These are phyloP conservation scores for Stomorhina lunata DNA, from an alignment of 2,888 invertebrate genomes.

Conservation along the genomic window DNA sequence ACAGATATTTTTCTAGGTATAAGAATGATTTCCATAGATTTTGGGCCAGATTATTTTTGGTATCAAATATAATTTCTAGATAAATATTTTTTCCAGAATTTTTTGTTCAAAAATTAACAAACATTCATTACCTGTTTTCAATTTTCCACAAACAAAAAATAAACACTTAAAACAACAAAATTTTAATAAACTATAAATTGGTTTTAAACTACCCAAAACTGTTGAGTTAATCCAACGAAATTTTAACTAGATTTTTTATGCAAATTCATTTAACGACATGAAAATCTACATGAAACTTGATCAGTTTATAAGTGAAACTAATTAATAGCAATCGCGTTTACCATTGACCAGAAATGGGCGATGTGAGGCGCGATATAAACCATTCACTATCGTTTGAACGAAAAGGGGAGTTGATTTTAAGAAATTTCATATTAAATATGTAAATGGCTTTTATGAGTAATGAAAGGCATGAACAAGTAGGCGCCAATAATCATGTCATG, in stretches of 20 bases:
- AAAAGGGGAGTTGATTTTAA: neutral
- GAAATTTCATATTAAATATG: too few species aligned
- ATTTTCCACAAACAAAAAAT: too few species aligned
- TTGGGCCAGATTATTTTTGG: too few species aligned
- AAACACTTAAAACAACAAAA: too few species aligned
- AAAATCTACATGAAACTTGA: constrained; percentile 28
- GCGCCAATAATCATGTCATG: constrained; percentile 52
- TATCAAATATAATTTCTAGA: too few species aligned
- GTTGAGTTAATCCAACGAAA: neutral
- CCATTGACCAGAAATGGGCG: neutral
- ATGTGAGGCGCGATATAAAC: neutral
- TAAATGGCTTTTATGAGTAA: neutral
- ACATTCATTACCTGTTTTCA: too few species aligned
- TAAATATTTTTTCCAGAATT: too few species aligned
- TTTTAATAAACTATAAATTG: constrained; percentile 27
- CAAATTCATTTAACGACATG: constrained; percentile 16
- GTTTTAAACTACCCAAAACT: constrained; percentile 30
- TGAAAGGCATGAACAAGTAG: constrained; percentile 7
- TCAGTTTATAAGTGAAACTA: constrained; percentile 38
- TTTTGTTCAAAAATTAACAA: too few species aligned
- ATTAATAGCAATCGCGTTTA: constrained; percentile 37
- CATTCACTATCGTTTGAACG: neutral
- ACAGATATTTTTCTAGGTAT: too few species aligned
- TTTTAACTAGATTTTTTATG: constrained; percentile 32
- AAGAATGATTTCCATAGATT: too few species aligned